Percentiles rank a stretch among this genome's conserved stretches.
Conservation (phyloP, 2,113 vertebrate genomes). For the Symphodus melops region DNA sequence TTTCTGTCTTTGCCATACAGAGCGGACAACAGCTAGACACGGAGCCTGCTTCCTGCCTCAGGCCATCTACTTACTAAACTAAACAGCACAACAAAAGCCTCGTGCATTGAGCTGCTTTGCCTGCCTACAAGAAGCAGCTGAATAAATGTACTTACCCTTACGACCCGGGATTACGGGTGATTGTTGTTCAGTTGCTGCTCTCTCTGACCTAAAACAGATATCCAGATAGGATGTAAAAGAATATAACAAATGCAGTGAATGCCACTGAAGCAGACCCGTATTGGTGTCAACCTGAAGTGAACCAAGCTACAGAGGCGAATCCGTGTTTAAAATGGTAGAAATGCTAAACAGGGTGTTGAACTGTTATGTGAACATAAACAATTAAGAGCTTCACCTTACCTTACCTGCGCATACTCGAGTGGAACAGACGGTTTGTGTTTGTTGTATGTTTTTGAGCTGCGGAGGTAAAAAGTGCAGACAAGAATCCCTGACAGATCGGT, state of each 20-base stretch:
- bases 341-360: slow-evolving; percentile 1
- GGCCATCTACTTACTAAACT: slow-evolving; percentile 48
- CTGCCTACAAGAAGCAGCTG: slow-evolving; percentile 20
- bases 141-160: slow-evolving; percentile 19
- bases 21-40: slow-evolving; percentile 60
- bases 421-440: slow-evolving; percentile 1
- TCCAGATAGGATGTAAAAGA: background rate
- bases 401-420: background rate
- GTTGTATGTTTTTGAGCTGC: slow-evolving; percentile 11
- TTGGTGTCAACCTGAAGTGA: slow-evolving; percentile 5
- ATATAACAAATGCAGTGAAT: slow-evolving; percentile 16
- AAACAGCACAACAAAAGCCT: slow-evolving; percentile 45
- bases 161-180: slow-evolving; percentile 3
- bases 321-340: slow-evolving; percentile 1
- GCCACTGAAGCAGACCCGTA: background rate
- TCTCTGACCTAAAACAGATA: slow-evolving; percentile 7
- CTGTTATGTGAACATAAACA: slow-evolving; percentile 4
- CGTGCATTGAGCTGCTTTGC: slow-evolving; percentile 27
- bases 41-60: slow-evolving; percentile 37
- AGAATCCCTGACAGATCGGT: slow-evolving; percentile 17
- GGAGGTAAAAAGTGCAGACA: slow-evolving; percentile 4
- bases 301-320: background rate
- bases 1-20: slow-evolving; percentile 48
- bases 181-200: slow-evolving; percentile 18
- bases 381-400: slow-evolving; percentile 9